Evolutionary conservation across 2,113 vertebrate species (phyloP).

Genomic region (Garra rufa): DNA sequence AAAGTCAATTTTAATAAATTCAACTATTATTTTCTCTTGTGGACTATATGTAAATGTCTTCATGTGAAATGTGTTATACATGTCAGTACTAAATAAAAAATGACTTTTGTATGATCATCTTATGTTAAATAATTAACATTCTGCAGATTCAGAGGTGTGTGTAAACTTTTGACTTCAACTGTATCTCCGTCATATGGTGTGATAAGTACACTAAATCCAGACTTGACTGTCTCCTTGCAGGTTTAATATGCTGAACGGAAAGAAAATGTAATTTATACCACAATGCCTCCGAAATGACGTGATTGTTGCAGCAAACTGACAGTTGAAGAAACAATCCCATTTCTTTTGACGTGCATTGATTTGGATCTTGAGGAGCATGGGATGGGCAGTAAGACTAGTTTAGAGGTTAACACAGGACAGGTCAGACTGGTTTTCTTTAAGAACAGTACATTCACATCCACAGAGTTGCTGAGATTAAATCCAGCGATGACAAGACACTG

Average conservation of each 20-base stretch:
- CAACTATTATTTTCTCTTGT: too few species aligned
- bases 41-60: too few species aligned
- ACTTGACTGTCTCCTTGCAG: not conserved
- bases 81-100: too few species aligned
- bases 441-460: conserved; percentile 39
- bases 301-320: not conserved
- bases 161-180: too few species aligned
- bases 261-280: not conserved
- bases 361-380: conserved; percentile 45
- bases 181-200: not conserved
- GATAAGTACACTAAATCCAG: not conserved
- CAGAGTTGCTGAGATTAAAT: conserved; percentile 25
- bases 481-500: conserved; percentile 11
- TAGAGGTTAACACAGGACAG: conserved; percentile 36
- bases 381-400: conserved; percentile 42
- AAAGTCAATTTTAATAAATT: too few species aligned
- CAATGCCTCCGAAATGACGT: not conserved
- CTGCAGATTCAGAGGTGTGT: too few species aligned
- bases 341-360: conserved; percentile 39
- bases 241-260: too few species aligned
- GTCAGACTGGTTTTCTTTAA: conserved; percentile 52
- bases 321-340: not conserved
- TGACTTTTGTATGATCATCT: too few species aligned
- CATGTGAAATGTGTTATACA: too few species aligned
- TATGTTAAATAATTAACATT: too few species aligned